phyloP scores from a whole-genome alignment of 1,140 invertebrate species.

The Nephila pilipes region DNA sequence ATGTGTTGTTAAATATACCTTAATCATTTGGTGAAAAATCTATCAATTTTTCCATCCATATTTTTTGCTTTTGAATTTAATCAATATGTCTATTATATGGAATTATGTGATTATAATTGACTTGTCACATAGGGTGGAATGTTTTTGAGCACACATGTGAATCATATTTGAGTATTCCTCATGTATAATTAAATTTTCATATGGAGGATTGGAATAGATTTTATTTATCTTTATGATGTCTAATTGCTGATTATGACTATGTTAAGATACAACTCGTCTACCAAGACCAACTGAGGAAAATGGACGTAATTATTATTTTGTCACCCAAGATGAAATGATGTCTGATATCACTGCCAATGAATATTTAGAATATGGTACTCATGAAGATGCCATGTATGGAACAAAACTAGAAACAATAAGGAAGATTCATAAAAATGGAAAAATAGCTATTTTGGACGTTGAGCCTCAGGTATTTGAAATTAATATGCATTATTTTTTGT shows the following conservation, averaged over 20 bases:
- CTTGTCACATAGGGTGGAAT: too few species aligned
- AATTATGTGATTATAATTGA: too few species aligned
- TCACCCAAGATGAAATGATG: slow-evolving; percentile 99
- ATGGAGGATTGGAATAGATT: too few species aligned
- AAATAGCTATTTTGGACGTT: slow-evolving; percentile 98
- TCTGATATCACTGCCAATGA: slow-evolving; percentile 98
- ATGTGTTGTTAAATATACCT: too few species aligned
- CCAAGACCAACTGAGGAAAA: slow-evolving; percentile 97
- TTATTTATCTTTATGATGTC: too few species aligned
- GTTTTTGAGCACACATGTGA: too few species aligned
- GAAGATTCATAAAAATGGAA: slow-evolving; percentile 96
- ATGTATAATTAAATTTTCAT: too few species aligned
- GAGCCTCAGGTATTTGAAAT: slow-evolving; percentile 88
- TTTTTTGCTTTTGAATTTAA: too few species aligned
- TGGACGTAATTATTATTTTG: slow-evolving; percentile 99
- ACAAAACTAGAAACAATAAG: slow-evolving; percentile 99
- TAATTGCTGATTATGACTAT: too few species aligned
- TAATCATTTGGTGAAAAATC: too few species aligned
- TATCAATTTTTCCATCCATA: too few species aligned
- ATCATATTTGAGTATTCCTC: too few species aligned
- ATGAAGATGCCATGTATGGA: slow-evolving; percentile 99
- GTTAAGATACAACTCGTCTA: slow-evolving; percentile 96
- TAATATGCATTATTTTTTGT: background rate
- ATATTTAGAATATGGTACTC: slow-evolving; percentile 99
- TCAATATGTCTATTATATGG: background rate